Conservation (phyloP, 2,113 vertebrate genomes). For the Buteo buteo region DNA sequence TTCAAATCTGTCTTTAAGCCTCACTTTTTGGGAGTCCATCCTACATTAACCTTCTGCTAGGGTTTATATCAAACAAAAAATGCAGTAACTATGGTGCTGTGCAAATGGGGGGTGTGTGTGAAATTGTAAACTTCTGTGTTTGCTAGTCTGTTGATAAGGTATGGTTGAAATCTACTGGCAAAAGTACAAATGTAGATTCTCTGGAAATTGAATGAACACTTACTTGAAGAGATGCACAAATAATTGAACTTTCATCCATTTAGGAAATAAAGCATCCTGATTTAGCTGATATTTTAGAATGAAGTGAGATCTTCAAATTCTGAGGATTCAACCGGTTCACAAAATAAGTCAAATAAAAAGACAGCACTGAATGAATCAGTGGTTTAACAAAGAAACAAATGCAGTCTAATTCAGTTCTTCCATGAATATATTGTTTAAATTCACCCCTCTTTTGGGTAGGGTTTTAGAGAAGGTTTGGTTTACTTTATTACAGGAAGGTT, state of each 20-base stretch:
- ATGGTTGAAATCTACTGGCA: conserved; percentile 38
- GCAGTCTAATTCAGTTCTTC: neutral
- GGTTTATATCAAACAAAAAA: conserved; percentile 32
- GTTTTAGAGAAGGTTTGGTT: neutral
- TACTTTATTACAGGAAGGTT: neutral
- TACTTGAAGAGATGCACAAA: neutral
- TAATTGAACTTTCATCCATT: neutral
- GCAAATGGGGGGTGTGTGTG: neutral
- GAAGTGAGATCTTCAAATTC: neutral
- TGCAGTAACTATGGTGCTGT: neutral
- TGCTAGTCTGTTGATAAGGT: neutral
- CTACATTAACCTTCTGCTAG: conserved; percentile 59
- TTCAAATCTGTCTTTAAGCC: conserved; percentile 53
- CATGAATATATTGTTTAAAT: neutral
- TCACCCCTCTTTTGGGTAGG: neutral
- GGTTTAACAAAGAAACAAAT: neutral
- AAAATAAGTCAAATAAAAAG: neutral
- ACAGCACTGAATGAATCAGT: neutral
- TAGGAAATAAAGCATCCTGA: neutral
- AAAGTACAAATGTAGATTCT: neutral
- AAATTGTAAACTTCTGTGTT: neutral
- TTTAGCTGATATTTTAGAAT: neutral
- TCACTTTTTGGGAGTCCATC: conserved; percentile 45
- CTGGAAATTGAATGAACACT: neutral
- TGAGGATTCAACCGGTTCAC: neutral